Evolutionary conservation across 2,797 vertebrate genomes (phyloP), one percentile per base, ranked within the genome.

Genomic region (Coreius guichenoti): DNA sequence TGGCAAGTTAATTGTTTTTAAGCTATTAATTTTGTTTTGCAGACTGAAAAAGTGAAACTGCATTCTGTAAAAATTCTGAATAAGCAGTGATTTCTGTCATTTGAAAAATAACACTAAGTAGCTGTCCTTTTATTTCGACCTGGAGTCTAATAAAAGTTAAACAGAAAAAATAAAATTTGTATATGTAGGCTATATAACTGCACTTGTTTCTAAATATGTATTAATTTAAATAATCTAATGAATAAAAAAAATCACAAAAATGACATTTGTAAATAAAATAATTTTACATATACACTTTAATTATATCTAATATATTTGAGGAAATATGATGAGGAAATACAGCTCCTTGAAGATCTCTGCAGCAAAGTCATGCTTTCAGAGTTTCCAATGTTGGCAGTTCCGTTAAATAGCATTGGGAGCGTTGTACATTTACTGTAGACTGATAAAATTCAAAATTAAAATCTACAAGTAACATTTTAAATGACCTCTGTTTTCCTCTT

Each of bases 151-250:
- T 21, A 58, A 56, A 58, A 8, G 9, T 58, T 23, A 23, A 23
- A 56, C 8, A 23, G 0, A n/a, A 58, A n/a, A 12, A 58, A n/a
- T 4, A 4, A 1, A n/a, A n/a, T 1, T 56, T 0, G 8, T 23
- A 4, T 11, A 9, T 56, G 21, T 11, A 23, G 54, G 3, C 21
- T 56, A 23, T 23, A 23, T 56, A 56, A 23, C 54, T 23, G 8
- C 21, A 56, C 54, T n/a, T 11, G 21, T 56, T 23, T 23, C 54
- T 56, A 8, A 56, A 56, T 11, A n/a, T 51, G 16, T 51, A n/a
- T 23, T 56, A 1, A 56, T 56, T 56, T 56, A 56, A 56, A n/a
- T 23, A 56, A 21, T 56, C 21, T 23, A 56, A 56, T 3, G 0
- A 56, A 23, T 23, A 23, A 56, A 56, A 56, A 1, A 23, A 19